Evolutionary conservation across 2,113 vertebrate species (phyloP), one percentile per base, ranked within the genome.

Genomic region (Rousettus leschenaultii): DNA sequence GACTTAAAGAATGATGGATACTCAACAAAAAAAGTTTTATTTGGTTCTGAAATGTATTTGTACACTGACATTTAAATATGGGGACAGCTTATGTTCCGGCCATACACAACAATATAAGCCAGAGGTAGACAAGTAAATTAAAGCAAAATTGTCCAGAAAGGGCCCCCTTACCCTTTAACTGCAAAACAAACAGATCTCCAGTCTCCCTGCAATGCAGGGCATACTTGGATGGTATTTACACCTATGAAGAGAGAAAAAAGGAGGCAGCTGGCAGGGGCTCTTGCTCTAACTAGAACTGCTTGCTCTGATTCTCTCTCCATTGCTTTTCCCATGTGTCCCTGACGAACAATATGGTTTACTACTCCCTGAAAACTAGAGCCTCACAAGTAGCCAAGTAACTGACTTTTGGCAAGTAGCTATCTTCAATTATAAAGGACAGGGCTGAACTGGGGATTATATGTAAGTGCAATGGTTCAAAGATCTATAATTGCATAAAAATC

Each of bases 121-220:
- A 97, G 97, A 96, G 91, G 68, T 7, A 95, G 51, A 97, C 96
- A 96, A 91, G 78, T 97, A 97, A 98, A 95, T 95, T 96, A 97
- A 94, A 96, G 96, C 88, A 96, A 96, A 95, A 95, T 85, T 97
- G 95, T 98, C 95, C 94, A 97, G 90, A 97, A 98, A 97, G 96
- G 97, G 96, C 94, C 96, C 97, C 97, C 96, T 97, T 97, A 97
- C 94, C 96, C 97, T 97, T 91, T 97, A 97, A 98, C 96, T 97
- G 97, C 96, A 97, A 97, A 97, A 96, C 94, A 96, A 97, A 96
- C 96, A 97, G 96, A 97, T 96, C 93, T 96, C 93, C 93, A 97
- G 92, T 97, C 97, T 97, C 96, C 97, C 96, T 97, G 97, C 97
- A 97, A 97, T 96, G 96, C 96, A 97, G 97, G 94, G 97, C 88